Percentiles rank a stretch among this genome's conserved stretches.
These are phyloP conservation scores for Melipona beecheii DNA, from an alignment of 2,888 invertebrate species.

Conservation along the genomic window DNA sequence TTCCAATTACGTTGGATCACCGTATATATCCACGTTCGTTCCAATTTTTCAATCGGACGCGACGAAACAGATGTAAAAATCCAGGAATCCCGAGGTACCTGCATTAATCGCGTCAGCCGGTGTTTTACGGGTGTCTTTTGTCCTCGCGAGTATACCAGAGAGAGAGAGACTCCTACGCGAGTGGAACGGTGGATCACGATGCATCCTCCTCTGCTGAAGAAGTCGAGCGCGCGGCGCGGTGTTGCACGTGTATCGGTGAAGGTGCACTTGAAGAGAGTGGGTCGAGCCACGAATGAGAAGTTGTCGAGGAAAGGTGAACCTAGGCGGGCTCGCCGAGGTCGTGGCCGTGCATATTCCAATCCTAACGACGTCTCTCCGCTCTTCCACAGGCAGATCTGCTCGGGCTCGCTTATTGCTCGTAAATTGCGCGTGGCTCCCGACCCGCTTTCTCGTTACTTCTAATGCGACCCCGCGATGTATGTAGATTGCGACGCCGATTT, in stretches of 20 bases:
- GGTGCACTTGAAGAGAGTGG: slow-evolving; percentile 74
- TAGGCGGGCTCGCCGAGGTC: slow-evolving; percentile 77
- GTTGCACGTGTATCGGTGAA: slow-evolving; percentile 65
- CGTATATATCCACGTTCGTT: too few relatives aligned
- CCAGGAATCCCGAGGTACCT: slow-evolving; percentile 28
- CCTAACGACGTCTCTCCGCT: slow-evolving; percentile 79
- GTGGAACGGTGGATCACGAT: slow-evolving; percentile 48
- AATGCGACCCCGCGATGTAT: slow-evolving; percentile 71
- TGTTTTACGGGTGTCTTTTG: slow-evolving; percentile 30
- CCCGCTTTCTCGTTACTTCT: slow-evolving; percentile 78
- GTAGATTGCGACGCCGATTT: slow-evolving; percentile 64
- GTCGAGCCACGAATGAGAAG: slow-evolving; percentile 71
- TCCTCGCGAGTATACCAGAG: slow-evolving; percentile 30
- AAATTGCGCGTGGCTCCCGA: slow-evolving; percentile 80
- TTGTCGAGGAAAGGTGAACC: slow-evolving; percentile 76
- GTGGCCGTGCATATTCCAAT: slow-evolving; percentile 80
- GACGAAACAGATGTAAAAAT: background rate
- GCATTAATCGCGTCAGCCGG: slow-evolving; percentile 29
- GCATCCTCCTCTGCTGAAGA: slow-evolving; percentile 62
- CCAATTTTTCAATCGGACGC: background rate
- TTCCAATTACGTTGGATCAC: background rate
- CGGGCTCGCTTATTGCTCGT: slow-evolving; percentile 78
- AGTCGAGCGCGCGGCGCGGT: slow-evolving; percentile 51
- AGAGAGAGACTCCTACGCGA: slow-evolving; percentile 55
- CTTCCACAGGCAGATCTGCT: slow-evolving; percentile 69